Percentiles rank a stretch among this genome's conserved stretches.
Evolutionary conservation across 2,888 invertebrate species (phyloP).

Genomic region (Andrena fulva): DNA sequence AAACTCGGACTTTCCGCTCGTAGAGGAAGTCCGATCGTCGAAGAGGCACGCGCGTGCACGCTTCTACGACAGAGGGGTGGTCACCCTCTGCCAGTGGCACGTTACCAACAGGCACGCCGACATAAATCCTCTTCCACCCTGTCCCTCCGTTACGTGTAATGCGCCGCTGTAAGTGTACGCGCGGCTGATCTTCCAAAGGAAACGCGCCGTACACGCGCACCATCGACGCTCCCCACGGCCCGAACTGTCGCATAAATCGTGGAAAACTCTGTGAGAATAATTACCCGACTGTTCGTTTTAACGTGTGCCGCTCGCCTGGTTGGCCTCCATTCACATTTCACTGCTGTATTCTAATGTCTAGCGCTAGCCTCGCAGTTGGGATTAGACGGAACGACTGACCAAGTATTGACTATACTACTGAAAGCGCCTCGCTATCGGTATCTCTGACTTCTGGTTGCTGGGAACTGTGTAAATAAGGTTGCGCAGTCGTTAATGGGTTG

Average conservation of each 20-base stretch:
- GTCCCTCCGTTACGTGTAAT: constrained; percentile 22
- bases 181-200: constrained; percentile 36
- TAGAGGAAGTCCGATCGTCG: neutral
- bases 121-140: constrained; percentile 47
- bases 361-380: neutral
- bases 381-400: neutral
- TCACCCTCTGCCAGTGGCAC: constrained; percentile 43
- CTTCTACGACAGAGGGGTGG: constrained; percentile 46
- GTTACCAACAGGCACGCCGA: constrained; percentile 42
- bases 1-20: neutral
- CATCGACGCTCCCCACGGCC: constrained; percentile 17
- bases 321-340: neutral
- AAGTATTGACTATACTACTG: neutral
- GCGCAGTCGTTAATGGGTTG: neutral
- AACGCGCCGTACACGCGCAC: constrained; percentile 34
- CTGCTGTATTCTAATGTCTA: neutral
- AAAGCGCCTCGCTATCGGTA: neutral
- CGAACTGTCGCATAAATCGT: constrained; percentile 52
- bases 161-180: constrained; percentile 13
- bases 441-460: neutral
- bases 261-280: constrained; percentile 32
- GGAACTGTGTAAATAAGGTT: neutral
- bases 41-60: neutral
- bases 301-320: neutral
- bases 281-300: constrained; percentile 26